Base-by-base conservation (phyloP, 2,888 invertebrate genomes). In the Pilophorus perplexus region DNA sequence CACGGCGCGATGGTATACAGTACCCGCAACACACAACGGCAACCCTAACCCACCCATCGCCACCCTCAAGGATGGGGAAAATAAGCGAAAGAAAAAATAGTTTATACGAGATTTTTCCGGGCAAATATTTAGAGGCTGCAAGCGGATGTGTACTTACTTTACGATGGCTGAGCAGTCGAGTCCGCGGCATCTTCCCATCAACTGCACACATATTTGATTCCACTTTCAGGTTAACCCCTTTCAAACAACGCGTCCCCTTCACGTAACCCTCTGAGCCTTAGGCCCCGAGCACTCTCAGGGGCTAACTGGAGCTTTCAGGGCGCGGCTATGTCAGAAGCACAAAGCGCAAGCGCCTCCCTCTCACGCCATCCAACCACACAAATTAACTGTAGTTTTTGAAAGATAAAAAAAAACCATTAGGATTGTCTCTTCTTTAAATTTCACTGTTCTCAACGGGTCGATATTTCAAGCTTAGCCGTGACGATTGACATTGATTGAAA, bases 251-350 rank as follows among this genome's bases (percentile, higher is more conserved):
- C 62, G 62, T 62, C 62, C 62, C 62, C 62, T 44, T 38, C 62
- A 62, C 62, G 62, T 46, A 62, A 62, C 62, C 62, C 62, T 46
- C 62, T 62, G 62, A 62, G 62, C 62, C 62, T 62, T 62, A 62
- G 62, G 62, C 62, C 62, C 62, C 62, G 62, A 62, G 62, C 62
- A 48, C 62, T 62, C 62, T 62, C 62, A 62, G 62, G 62, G 62
- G 62, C 62, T 62, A 62, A 62, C 62, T 62, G 62, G 62, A 46
- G 62, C 62, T 62, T 52, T 62, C 62, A 62, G 62, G 62, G 62
- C 62, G 62, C 62, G 62, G 62, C 62, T 62, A 46, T 46, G 62
- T 62, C 46, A 33, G 46, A 27, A n/a, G 25, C 22, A n/a, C 2
- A 27, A 10, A 14, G 62, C 62, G 62, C 62, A 62, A 22, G 48